A percentile compares a stretch with the other conserved stretches of the same genome.
Evolutionary conservation across 2,113 vertebrate species (phyloP).

Genomic region (Sterna hirundo): DNA sequence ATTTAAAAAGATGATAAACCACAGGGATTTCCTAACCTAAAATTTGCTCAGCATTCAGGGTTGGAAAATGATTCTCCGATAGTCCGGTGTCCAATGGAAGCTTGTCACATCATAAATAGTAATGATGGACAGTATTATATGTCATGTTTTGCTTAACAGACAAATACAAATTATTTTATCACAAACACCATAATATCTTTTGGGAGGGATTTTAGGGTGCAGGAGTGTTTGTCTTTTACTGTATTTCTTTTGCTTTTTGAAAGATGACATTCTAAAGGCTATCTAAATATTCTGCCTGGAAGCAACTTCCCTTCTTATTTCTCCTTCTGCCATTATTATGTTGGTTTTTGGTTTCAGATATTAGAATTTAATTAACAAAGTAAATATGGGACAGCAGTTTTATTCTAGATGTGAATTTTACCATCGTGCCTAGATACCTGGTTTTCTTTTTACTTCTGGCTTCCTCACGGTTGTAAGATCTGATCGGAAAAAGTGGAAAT

Average conservation of each 20-base stretch:
- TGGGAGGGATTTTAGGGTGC: not conserved
- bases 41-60: not conserved
- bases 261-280: not conserved
- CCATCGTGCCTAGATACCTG: not conserved
- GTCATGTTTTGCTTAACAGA: not conserved
- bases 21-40: not conserved
- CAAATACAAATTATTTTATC: not conserved
- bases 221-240: not conserved
- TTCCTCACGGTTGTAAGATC: not conserved
- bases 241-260: not conserved
- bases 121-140: not conserved
- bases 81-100: not conserved
- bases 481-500: not conserved
- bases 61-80: not conserved
- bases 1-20: not conserved
- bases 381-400: not conserved
- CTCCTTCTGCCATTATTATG: not conserved
- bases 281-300: not conserved
- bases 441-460: not conserved
- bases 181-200: not conserved
- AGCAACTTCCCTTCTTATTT: not conserved
- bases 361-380: not conserved
- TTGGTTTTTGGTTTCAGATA: not conserved
- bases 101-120: not conserved
- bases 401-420: not conserved